phyloP scores from a whole-genome alignment of 2,888 invertebrate genomes.

The Parelbella ahira region DNA sequence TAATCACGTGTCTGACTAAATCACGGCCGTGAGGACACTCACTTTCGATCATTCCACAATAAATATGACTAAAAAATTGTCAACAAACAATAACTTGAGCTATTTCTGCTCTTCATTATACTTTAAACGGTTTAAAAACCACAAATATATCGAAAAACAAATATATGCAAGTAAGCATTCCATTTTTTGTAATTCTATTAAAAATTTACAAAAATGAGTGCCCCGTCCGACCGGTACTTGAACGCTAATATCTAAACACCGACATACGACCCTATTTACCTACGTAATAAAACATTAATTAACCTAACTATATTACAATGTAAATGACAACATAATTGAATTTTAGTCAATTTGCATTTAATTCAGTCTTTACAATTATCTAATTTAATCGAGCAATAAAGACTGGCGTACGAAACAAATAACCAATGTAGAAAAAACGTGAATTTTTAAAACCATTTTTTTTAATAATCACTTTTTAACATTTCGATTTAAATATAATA shows the following conservation, averaged over 20 bases:
- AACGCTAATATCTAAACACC: slow-evolving; percentile 45
- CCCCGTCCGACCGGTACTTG: neutral
- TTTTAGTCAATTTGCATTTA: slow-evolving; percentile 65
- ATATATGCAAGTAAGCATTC: neutral
- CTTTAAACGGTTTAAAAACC: too few species aligned
- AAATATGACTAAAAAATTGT: too few species aligned
- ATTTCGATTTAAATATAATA: too few species aligned
- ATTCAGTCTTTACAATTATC: slow-evolving; percentile 76
- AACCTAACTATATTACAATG: slow-evolving; percentile 53
- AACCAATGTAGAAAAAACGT: slow-evolving; percentile 46
- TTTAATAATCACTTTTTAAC: too few species aligned
- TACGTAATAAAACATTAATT: slow-evolving; percentile 33
- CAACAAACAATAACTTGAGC: too few species aligned
- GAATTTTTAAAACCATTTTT: too few species aligned
- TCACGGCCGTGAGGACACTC: slow-evolving; percentile 10
- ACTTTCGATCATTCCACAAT: too few species aligned
- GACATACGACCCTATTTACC: slow-evolving; percentile 42
- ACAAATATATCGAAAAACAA: too few species aligned
- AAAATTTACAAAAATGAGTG: slow-evolving; percentile 11
- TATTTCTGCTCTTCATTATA: too few species aligned
- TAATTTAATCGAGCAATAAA: slow-evolving; percentile 57
- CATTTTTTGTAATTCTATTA: too few species aligned
- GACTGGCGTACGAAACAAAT: slow-evolving; percentile 43
- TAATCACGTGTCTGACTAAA: slow-evolving; percentile 45
- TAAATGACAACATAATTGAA: slow-evolving; percentile 72